Conservation (phyloP, 2,888 invertebrate genomes). For the Philaethria dido region DNA sequence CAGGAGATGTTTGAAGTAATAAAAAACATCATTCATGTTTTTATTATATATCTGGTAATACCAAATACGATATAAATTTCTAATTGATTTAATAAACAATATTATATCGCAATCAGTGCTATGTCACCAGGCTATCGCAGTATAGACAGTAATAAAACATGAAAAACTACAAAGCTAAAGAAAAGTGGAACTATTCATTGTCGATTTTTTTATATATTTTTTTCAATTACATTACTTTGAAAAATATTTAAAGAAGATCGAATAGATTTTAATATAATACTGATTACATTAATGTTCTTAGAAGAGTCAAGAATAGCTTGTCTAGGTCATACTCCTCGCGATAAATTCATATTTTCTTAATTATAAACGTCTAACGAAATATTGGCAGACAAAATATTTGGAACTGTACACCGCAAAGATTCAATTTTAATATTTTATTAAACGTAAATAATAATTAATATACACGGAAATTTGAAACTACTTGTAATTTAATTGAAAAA, state of each 20-base stretch:
- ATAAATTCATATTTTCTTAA: slow-evolving; percentile 27
- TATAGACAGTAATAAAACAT: too few species aligned
- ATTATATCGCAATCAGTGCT: background rate
- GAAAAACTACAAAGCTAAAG: too few species aligned
- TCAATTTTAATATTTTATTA: slow-evolving; percentile 27
- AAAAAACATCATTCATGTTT: background rate
- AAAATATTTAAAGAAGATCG: background rate
- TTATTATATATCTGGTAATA: background rate
- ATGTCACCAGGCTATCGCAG: background rate
- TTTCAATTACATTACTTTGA: background rate
- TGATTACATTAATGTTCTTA: slow-evolving; percentile 15
- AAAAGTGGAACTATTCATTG: background rate
- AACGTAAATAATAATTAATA: slow-evolving; percentile 31
- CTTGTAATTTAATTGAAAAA: slow-evolving; percentile 41
- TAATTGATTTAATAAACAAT: background rate
- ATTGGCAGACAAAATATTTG: slow-evolving; percentile 39
- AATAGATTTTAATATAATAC: background rate
- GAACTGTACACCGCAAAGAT: slow-evolving; percentile 38
- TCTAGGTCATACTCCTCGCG: slow-evolving; percentile 32
- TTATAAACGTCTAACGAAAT: slow-evolving; percentile 40
- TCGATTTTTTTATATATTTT: background rate
- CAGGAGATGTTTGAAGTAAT: too few species aligned
- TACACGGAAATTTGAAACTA: slow-evolving; percentile 38
- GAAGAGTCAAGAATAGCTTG: slow-evolving; percentile 31
- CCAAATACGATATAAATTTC: background rate